Percentiles rank a stretch among this genome's conserved stretches.
Evolutionary conservation across 2,797 vertebrate species (phyloP).

Genomic region (Arvicola amphibius): DNA sequence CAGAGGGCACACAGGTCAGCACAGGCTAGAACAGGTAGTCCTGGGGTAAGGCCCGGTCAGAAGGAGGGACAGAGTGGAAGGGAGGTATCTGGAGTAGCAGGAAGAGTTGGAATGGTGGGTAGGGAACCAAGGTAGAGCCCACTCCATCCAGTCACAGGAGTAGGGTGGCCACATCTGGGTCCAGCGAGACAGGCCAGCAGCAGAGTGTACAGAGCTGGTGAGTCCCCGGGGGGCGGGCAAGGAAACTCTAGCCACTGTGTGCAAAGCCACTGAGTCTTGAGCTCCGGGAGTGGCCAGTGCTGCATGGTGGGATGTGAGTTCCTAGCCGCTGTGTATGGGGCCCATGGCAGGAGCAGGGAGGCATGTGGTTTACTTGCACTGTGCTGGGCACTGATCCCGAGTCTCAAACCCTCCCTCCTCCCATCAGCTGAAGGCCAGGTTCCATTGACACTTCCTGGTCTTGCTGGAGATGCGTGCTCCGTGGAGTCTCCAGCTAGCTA

Average conservation of each 20-base stretch:
- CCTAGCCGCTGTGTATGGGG: neutral
- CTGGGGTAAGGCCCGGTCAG: rapidly evolving
- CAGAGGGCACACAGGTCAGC: neutral
- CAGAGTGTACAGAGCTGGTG: neutral
- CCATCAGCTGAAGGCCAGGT: neutral
- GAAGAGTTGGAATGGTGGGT: neutral
- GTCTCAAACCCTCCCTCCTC: neutral
- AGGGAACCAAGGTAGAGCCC: neutral
- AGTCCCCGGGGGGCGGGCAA: neutral
- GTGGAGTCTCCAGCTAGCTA: neutral
- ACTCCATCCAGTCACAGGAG: no score
- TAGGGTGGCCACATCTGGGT: rapidly evolving
- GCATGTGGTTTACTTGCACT: rapidly evolving
- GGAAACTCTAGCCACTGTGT: neutral
- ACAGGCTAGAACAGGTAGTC: neutral
- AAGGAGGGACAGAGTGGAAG: neutral
- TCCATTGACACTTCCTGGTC: neutral
- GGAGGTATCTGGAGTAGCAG: rapidly evolving
- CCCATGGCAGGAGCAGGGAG: neutral
- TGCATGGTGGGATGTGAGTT: neutral
- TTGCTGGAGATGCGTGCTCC: no score
- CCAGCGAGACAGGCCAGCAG: neutral
- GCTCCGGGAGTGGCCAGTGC: neutral
- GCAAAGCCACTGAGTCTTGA: neutral
- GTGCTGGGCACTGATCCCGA: neutral